These are phyloP conservation scores for Eucidaris tribuloides DNA, from an alignment of 35 echinoderm and acorn worm species.

Conservation along the genomic window DNA sequence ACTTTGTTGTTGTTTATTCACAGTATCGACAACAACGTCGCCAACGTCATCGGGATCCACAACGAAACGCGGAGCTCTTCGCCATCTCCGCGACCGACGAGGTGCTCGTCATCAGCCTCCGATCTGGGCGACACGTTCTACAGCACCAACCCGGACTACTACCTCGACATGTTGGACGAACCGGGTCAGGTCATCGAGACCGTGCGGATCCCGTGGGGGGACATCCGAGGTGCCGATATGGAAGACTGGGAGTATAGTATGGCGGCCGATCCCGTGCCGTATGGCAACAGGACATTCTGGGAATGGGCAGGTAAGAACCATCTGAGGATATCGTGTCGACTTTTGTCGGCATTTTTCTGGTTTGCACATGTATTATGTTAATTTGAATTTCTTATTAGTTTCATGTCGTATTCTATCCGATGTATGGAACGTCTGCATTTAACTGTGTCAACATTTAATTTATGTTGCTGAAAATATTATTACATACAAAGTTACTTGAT, in stretches of 20 bases:
- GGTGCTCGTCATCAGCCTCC: slow-evolving; percentile 54
- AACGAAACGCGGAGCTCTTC: slow-evolving; percentile 60
- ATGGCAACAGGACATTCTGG: background rate
- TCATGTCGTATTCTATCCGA: background rate
- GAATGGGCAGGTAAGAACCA: slow-evolving; percentile 41
- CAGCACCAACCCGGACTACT: slow-evolving; percentile 50
- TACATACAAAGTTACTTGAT: background rate
- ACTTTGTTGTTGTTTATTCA: background rate
- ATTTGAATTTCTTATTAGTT: background rate
- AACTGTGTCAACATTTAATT: background rate
- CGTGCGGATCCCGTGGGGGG: slow-evolving; percentile 49
- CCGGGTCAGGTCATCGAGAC: slow-evolving; percentile 2
- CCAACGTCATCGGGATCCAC: slow-evolving; percentile 55
- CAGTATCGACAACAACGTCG: slow-evolving; percentile 80
- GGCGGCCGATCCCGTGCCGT: background rate
- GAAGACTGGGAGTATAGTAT: slow-evolving; percentile 18
- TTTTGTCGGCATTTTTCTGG: background rate
- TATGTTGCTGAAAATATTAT: background rate
- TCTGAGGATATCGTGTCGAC: background rate
- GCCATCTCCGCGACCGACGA: slow-evolving; percentile 54
- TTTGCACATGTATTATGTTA: background rate
- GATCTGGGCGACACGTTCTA: slow-evolving; percentile 75
- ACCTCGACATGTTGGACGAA: slow-evolving; percentile 25
- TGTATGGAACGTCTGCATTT: background rate
- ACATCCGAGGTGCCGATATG: slow-evolving; percentile 32